Conservation (phyloP, 2,113 vertebrate genomes). For the Tauraco erythrolophus region DNA sequence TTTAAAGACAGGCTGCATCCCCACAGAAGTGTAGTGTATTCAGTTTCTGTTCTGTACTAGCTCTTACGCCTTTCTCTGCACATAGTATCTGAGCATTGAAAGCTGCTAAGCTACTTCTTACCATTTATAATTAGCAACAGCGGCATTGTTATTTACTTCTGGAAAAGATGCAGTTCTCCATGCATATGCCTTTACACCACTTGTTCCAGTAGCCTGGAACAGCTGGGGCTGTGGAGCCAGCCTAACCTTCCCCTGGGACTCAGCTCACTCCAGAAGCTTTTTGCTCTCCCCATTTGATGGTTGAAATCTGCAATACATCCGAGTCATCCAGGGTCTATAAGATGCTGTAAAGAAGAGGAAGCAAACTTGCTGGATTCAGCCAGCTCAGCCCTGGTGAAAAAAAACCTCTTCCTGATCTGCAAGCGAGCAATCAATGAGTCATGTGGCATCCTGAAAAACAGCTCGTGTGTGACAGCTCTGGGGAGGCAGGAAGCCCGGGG, state of each 20-base stretch:
- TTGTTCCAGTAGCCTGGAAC: background rate
- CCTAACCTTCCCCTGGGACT: background rate
- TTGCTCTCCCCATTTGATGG: background rate
- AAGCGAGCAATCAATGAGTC: background rate
- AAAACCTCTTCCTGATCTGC: background rate
- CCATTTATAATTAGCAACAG: background rate
- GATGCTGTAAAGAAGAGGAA: background rate
- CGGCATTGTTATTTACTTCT: background rate
- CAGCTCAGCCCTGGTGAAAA: background rate
- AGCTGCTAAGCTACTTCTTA: background rate
- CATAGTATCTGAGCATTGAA: background rate
- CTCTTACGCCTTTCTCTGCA: background rate
- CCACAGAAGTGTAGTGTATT: background rate
- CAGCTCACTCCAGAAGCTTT: background rate
- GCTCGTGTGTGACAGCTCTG: background rate
- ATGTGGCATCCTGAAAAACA: constrained; percentile 4
- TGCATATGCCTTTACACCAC: background rate
- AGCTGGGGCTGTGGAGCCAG: background rate
- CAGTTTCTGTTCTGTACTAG: background rate
- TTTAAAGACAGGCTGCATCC: background rate
- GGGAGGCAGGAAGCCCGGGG: background rate
- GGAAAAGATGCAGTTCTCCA: background rate
- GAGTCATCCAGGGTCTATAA: background rate
- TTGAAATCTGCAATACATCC: background rate
- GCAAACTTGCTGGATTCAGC: background rate